Base-by-base conservation (phyloP, 2,888 invertebrate species). In the Notocelia uddmanniana region DNA sequence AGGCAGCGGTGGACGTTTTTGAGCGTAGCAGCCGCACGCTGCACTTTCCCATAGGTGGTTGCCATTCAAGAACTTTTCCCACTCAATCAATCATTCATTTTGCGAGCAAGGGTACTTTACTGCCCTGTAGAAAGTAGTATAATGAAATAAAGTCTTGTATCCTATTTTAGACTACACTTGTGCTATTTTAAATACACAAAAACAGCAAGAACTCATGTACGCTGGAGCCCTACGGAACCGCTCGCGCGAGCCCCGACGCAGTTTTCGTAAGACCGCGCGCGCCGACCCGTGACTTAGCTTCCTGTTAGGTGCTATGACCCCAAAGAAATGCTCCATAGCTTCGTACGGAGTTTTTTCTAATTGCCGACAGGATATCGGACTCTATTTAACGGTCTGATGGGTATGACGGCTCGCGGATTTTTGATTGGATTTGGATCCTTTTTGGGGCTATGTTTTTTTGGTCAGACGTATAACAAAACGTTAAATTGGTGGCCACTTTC, bases 271-370 rank as follows among this genome's bases (percentile, higher is more conserved):
- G 91, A 89, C 87, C 89, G 87, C 83, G 85, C 81, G 80, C 91
- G 87, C 81, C 93, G 93, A 93, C 93, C 93, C 93, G 92, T 87
- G 85, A 88, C 92, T 87, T 74, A 69, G 83, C 84, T 92, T 93
- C 93, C 93, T 91, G 91, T 86, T 87, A 87, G 93, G 93, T 93
- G 92, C 93, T 92, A 91, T 92, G 93, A 93, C 93, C 93, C 91
- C 92, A 80, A 89, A 90, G 90, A 92, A 92, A 91, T 91, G 89
- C 88, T 86, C 82, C 86, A 85, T 84, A 83, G 82, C 78, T 79
- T 79, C 74, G 75, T 73, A 76, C 76, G 74, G 63, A 76, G 83
- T 80, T 82, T 81, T 85, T 86, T 85, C 90, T 89, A 89, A 89
- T 88, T 84, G 85, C 85, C 78, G 79, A 77, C 79, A 81, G 80